Evolutionary conservation across 2,797 vertebrate genomes (phyloP).

Genomic region (Babyrousa celebensis): DNA sequence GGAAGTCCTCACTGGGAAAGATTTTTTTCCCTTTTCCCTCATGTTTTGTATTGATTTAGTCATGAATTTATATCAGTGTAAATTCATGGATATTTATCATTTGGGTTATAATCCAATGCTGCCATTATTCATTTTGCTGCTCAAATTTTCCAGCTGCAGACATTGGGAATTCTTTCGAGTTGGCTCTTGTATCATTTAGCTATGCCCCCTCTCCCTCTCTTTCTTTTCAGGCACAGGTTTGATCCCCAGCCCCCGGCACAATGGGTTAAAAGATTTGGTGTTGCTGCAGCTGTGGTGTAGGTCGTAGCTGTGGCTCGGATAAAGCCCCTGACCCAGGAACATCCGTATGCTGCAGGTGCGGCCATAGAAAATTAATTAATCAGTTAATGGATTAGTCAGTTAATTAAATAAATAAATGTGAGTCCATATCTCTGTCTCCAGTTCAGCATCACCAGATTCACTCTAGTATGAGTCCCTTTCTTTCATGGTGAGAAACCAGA

Average conservation of each 20-base stretch:
- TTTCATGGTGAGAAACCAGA: not conserved
- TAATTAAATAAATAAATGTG: not conserved
- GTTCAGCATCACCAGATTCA: not conserved
- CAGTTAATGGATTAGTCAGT: too few relatives aligned
- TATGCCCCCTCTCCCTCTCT: not conserved
- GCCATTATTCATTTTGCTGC: conserved; percentile 10
- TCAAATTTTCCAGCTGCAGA: not conserved
- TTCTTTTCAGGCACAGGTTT: not conserved
- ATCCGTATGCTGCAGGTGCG: too few relatives aligned
- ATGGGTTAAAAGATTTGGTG: too few relatives aligned
- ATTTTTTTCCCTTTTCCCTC: not conserved
- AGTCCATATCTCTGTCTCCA: not conserved
- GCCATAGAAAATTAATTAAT: too few relatives aligned
- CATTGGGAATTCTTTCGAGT: conserved; percentile 15
- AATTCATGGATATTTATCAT: not conserved
- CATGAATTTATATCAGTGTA: not conserved
- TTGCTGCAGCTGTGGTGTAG: too few relatives aligned
- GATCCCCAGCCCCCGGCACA: too few relatives aligned
- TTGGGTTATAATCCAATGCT: not conserved
- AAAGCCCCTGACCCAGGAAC: too few relatives aligned
- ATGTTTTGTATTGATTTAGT: not conserved
- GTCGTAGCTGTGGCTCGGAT: too few relatives aligned
- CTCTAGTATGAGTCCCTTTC: not conserved
- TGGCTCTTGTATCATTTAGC: not conserved
- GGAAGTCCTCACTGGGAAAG: conserved; percentile 2